Percentiles rank a stretch among this genome's conserved stretches.
Evolutionary conservation across 2,888 invertebrate species (phyloP).

Genomic region (Drosophila gaucha): DNA sequence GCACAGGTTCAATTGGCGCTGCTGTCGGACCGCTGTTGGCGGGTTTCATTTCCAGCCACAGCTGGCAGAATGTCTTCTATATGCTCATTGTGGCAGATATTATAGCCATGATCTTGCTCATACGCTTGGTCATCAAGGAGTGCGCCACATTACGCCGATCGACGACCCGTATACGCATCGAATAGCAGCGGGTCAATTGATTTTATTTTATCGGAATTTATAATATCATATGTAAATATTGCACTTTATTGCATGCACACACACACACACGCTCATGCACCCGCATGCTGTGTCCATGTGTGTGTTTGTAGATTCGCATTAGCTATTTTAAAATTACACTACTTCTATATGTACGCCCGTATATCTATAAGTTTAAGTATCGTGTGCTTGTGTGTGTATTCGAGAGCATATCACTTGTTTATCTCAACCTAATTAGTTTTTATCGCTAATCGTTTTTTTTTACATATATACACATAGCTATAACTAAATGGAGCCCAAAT

Average conservation of each 20-base stretch:
- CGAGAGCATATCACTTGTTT: slow-evolving; percentile 47
- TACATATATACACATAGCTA: slow-evolving; percentile 13
- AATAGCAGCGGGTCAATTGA: slow-evolving; percentile 64
- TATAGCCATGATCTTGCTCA: slow-evolving; percentile 89
- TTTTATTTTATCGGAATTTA: slow-evolving; percentile 12
- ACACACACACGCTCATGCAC: not conserved
- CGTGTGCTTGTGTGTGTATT: slow-evolving; percentile 12
- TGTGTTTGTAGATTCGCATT: slow-evolving; percentile 17
- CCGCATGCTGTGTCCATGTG: slow-evolving; percentile 1
- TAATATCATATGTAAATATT: slow-evolving; percentile 39
- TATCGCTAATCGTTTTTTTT: slow-evolving; percentile 14
- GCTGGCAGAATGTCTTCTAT: slow-evolving; percentile 95
- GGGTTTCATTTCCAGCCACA: slow-evolving; percentile 90
- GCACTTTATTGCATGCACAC: slow-evolving; percentile 12
- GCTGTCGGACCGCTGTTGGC: slow-evolving; percentile 96
- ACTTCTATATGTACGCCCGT: slow-evolving; percentile 7
- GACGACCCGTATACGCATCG: slow-evolving; percentile 78
- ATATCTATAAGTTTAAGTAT: slow-evolving; percentile 7
- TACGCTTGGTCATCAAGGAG: slow-evolving; percentile 86
- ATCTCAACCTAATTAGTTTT: slow-evolving; percentile 18
- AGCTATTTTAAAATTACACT: slow-evolving; percentile 27
- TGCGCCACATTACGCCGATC: slow-evolving; percentile 75
- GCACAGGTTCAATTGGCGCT: slow-evolving; percentile 93
- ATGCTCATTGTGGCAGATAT: slow-evolving; percentile 94
- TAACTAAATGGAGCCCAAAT: slow-evolving; percentile 27